Percentiles rank a stretch among this genome's conserved stretches.
These are phyloP conservation scores for Euplagia quadripunctaria DNA, from an alignment of 2,888 invertebrate species.

Conservation along the genomic window DNA sequence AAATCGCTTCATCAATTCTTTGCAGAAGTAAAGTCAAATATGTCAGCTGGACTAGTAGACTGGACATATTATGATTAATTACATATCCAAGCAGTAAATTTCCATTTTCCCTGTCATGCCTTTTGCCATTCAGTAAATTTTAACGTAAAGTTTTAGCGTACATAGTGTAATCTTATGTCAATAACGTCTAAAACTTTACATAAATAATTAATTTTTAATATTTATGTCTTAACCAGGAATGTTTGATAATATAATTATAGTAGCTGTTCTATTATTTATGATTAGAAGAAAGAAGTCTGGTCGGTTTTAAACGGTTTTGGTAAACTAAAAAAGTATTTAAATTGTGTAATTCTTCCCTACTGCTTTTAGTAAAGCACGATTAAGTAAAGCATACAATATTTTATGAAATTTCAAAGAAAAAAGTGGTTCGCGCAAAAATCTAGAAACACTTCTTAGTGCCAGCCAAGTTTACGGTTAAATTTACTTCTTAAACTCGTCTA, in stretches of 20 bases:
- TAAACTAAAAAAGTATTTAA: constrained; percentile 9
- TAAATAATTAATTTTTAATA: background rate
- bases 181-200: background rate
- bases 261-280: background rate
- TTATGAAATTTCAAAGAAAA: constrained; percentile 47
- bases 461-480: constrained; percentile 37
- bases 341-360: constrained; percentile 37
- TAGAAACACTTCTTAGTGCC: constrained; percentile 25
- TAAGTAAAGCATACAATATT: constrained; percentile 41
- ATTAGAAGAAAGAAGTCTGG: background rate
- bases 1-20: constrained; percentile 8
- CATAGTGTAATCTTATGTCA: background rate
- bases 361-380: constrained; percentile 45
- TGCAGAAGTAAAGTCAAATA: constrained; percentile 8
- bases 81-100: background rate
- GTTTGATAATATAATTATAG: background rate
- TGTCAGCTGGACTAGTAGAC: background rate
- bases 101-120: background rate
- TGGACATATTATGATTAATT: background rate
- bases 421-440: constrained; percentile 34
- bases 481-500: constrained; percentile 77
- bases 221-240: background rate
- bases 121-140: background rate
- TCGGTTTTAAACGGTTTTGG: background rate
- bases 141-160: background rate